Base-by-base conservation (phyloP, 2,113 vertebrate species). In the Oryctolagus cuniculus region DNA sequence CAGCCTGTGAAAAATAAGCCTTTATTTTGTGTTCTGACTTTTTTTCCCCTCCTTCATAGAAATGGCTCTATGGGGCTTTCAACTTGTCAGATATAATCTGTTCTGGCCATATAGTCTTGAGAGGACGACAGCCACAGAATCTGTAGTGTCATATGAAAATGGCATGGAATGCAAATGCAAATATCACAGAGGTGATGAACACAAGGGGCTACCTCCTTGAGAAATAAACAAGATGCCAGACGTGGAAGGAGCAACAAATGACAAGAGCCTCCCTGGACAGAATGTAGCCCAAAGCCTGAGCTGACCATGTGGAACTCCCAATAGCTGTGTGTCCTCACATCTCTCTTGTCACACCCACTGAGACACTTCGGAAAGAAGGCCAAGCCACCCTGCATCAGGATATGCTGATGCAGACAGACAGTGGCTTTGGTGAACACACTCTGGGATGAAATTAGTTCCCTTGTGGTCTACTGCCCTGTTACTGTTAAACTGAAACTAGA, bases 331-430 rank as follows among this genome's bases (percentile, higher is more conserved):
- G 66, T 90, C 85, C 88, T 92, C 90, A 89, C 44, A 6, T 90
- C 91, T 90, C 84, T 94, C 77, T 67, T 92, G 95, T 96, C 93
- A 93, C 66, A 80, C 73, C 70, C 86, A 80, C 90, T 49, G 95
- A 94, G 79, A 89, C 87, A 86, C 79, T 85, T 63, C 34, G 89
- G n/a, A 87, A 77, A 88, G 91, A 81, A 64, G 58, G 49, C n/a
- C 79, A 94, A 92, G 69, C 78, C 4, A 1, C 66, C 90, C 87
- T 95, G 95, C 92, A 78, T 89, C 83, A 2, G 67, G 55, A 88
- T 83, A 58, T 94, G 95, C 96, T 97, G 95, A 97, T 97, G 87
- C 96, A 94, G 82, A 87, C 79, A 87, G 97, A 97, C 96, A 96
- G 95, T 36, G 92, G 94, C 92, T 96, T 91, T 95, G 95, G 95